Base-by-base conservation (phyloP, 2,888 invertebrate genomes). In the Limnephilus lunatus region DNA sequence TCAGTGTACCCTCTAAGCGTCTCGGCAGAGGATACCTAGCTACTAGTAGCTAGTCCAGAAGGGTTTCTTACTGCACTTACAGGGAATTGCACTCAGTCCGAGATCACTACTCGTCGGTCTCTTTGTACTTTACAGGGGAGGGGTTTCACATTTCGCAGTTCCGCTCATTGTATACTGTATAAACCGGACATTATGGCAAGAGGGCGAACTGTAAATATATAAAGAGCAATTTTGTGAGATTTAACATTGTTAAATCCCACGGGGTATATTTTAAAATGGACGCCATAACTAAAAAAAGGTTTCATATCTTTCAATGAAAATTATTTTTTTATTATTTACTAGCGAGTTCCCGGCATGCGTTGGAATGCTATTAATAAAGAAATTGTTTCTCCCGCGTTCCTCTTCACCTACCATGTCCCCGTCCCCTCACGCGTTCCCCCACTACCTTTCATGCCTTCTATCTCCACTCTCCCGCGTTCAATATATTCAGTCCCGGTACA, bases 31-130 rank as follows among this genome's bases (percentile, higher is more conserved):
- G 68, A 9, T 25, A 68, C 68, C 68, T 68, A 68, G 68, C 68
- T 7, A 25, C 68, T 68, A 5, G 68, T 68, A 19, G 68, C 68
- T 25, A 9, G 25, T 68, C 68, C 25, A 25, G 68, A 68, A 68
- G 68, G 68, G 68, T 68, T 68, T 68, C 68, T 68, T 68, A 68
- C 68, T 68, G 68, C 68, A 25, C 85, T 85, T 85, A 85, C 85
- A 85, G 25, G n/a, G 85, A 85, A 85, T 85, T 85, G 85, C 85
- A 85, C 85, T 85, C 85, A 85, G 85, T 39, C 31, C 39, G 32
- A 39, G 85, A 85, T 85, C 85, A 85, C 85, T 32, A 85, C 85
- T 39, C 39, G 32, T 35, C 85, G 39, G 39, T 85, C 25, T 85
- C 85, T n/a, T 39, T 68, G 68, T 68, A 25, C 68, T 68, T 25